phyloP scores from a whole-genome alignment of 2,113 vertebrate genomes.

The Leucoraja erinaceus region DNA sequence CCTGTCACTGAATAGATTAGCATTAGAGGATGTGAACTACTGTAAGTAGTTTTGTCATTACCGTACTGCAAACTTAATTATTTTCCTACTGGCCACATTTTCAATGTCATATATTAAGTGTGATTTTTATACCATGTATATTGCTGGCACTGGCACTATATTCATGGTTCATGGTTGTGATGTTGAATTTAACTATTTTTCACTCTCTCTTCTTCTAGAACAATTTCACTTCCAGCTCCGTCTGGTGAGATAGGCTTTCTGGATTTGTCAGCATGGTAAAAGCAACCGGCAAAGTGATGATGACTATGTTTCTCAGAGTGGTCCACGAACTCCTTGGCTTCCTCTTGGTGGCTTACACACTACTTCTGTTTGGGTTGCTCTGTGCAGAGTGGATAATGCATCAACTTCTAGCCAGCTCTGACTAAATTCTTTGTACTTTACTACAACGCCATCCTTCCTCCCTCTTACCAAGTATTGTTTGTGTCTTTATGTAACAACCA shows the following conservation, averaged over 20 bases:
- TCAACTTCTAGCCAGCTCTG: background rate
- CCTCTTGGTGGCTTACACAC: slow-evolving; percentile 41
- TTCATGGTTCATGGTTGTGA: background rate
- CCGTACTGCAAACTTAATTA: background rate
- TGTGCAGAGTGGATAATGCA: slow-evolving; percentile 37
- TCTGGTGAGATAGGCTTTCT: background rate
- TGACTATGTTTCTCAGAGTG: slow-evolving; percentile 37
- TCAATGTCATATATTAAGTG: background rate
- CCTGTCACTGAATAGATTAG: background rate
- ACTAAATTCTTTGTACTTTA: background rate
- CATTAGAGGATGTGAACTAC: background rate
- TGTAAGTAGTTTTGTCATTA: background rate
- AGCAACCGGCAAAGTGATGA: no score
- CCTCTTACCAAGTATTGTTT: background rate
- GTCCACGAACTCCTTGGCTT: slow-evolving; percentile 35
- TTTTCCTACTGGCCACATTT: background rate
- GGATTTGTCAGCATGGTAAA: background rate
- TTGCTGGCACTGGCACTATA: background rate
- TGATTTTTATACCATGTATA: background rate
- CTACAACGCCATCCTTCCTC: background rate
- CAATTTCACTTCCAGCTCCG: background rate
- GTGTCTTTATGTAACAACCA: background rate
- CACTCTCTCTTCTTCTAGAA: background rate
- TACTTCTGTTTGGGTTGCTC: slow-evolving; percentile 40
- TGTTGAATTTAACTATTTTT: background rate